Evolutionary conservation across 2,888 invertebrate species (phyloP), one percentile per base, ranked within the genome.

Genomic region (Cantharis nigra): DNA sequence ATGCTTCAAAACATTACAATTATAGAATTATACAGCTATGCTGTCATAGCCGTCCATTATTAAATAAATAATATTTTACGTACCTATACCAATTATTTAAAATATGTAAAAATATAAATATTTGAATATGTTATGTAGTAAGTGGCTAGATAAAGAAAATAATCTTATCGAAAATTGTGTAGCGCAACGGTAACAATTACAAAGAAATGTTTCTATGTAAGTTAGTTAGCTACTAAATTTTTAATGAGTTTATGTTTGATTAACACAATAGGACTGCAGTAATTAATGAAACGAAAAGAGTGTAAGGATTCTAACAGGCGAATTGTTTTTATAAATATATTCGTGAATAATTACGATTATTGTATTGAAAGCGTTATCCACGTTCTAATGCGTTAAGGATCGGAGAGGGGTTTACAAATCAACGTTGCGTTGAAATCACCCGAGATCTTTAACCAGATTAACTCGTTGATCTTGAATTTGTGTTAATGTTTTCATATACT

Each of bases 351-450:
- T 67, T 67, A 14, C 65, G 23, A 67, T 67, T 23, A 67, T 67
- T 64, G 18, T 67, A 67, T 67, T 67, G 65, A 67, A 67, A 23
- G 65, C 65, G 26, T 14, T 26, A 67, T 23, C 20, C 65, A 23
- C 65, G 65, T 73, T 63, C 63, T 49, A 71, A 67, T 64, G 71
- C 70, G 65, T 71, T 75, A 71, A 65, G 71, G 75, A 71, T 71
- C 75, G 70, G 30, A 74, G 70, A 75, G 69, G 75, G 75, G 75
- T 75, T 75, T 65, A 70, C 70, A 67, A 33, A 16, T 20, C 75
- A 74, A 23, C 71, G 77, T 77, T 71, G 74, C 77, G 77, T 77
- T 77, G 77, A 77, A 77, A 77, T 70, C 71, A 71, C 77, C 63
- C 70, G 65, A 75, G 75, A 75, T 75, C 28, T 63, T 63, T 70